Conservation (phyloP, 2,888 invertebrate species). For the Norana najaformis region DNA sequence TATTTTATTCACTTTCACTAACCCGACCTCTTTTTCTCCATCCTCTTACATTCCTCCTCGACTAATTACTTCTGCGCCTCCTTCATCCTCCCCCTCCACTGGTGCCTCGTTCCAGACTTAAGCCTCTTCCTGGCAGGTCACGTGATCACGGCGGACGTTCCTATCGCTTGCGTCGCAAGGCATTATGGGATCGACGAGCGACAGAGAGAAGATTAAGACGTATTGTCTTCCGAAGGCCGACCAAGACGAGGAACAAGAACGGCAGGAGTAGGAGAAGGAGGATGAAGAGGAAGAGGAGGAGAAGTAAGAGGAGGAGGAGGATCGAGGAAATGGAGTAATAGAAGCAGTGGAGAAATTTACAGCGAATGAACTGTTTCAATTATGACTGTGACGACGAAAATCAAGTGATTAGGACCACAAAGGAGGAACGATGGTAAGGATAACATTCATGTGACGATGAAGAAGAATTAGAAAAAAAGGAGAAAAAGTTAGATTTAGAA, state of each 20-base stretch:
- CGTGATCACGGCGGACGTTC: slow-evolving; percentile 8
- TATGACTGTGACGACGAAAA: too few species aligned
- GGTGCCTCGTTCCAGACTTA: not conserved
- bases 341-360: too few species aligned
- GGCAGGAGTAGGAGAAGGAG: too few species aligned
- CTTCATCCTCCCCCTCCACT: not conserved
- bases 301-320: too few species aligned
- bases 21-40: not conserved
- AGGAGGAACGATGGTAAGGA: not conserved
- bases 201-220: slow-evolving; percentile 1
- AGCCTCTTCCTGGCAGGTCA: not conserved
- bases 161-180: slow-evolving; percentile 15
- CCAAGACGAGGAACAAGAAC: not conserved
- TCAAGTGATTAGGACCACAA: not conserved
- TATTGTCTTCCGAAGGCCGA: not conserved
- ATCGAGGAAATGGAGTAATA: not conserved
- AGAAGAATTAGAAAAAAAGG: not conserved
- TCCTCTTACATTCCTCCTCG: not conserved
- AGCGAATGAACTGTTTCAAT: too few species aligned
- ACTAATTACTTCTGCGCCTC: not conserved
- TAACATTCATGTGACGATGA: not conserved
- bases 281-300: too few species aligned
- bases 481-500: not conserved
- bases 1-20: too few species aligned
- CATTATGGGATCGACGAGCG: slow-evolving; percentile 2